phyloP scores from a whole-genome alignment of 1,140 invertebrate genomes.

The Trichonephila clavipes region DNA sequence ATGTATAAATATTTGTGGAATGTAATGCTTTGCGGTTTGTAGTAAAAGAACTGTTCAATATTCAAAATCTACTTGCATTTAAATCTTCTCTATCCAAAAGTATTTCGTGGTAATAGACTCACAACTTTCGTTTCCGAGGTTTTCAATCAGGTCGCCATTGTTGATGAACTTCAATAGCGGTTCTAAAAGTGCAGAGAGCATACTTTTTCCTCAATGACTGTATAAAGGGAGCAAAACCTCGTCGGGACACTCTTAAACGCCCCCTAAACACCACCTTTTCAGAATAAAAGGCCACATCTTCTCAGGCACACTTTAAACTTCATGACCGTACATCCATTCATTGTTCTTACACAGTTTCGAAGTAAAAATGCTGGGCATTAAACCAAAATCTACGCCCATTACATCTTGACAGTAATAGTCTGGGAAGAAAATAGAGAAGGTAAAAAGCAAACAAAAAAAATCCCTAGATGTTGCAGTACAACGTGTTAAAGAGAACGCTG shows the following conservation, averaged over 20 bases:
- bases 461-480: neutral
- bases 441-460: neutral
- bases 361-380: constrained; percentile 24
- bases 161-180: neutral
- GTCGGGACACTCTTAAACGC: neutral
- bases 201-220: neutral
- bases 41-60: no score
- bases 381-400: constrained; percentile 52
- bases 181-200: neutral
- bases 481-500: neutral
- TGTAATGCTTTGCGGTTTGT: no score
- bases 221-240: neutral
- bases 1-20: no score
- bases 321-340: constrained; percentile 2
- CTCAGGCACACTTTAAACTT: neutral
- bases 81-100: no score
- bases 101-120: no score
- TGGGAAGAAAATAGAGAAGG: neutral
- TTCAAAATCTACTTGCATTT: no score
- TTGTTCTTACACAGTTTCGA: neutral
- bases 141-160: neutral
- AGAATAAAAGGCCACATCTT: constrained; percentile 20
- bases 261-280: constrained; percentile 21
- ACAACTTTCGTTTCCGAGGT: neutral
- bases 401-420: neutral